Base-by-base conservation (phyloP, 1,140 invertebrate genomes). In the Drosophila ananassae region DNA sequence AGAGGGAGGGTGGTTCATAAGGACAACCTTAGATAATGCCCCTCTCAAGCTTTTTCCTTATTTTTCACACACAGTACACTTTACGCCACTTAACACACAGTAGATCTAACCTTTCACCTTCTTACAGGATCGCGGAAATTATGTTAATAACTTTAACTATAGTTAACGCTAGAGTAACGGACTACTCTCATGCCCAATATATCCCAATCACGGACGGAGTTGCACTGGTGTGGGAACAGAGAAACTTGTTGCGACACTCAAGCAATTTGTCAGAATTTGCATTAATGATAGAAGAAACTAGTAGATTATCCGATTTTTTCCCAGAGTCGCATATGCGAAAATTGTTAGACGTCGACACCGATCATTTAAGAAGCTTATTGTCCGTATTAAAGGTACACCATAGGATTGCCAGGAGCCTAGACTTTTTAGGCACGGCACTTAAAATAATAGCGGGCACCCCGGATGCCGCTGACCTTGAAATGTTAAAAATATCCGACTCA, bases 291-390 rank as follows among this genome's bases (percentile, higher is more conserved):
- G 58, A 63, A 2, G 55, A 73, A 22, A 53, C 56, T 1, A 12
- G n/a, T 22, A 63, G 41, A 10, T 39, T 63, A 39, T 44, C 50
- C n/a, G 34, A 64, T 6, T 60, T 60, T 3, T 60, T 73, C 8
- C 41, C 61, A 17, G 3, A 55, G 12, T 60, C 60, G 0, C 39
- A 72, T 24, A 72, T 72, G 55, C 5, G 3, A 54, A 54, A 24
- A 47, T 44, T 24, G 34, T 51, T 48, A 34, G 48, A 52, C 12
- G 44, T 37, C 24, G 46, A 63, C 13, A 39, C 28, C 7, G 30
- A 55, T 2, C 51, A 55, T 22, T 4, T 56, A 12, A 47, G 28
- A 48, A 46, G 13, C 24, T 9, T 54, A 17, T 54, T 63, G 51
- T 56, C 44, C 30, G 46, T 54, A 12, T 47, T 37, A 17, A 25